Conservation (phyloP, 92 coral and sea anemone genomes). For the Porites evermanni region DNA sequence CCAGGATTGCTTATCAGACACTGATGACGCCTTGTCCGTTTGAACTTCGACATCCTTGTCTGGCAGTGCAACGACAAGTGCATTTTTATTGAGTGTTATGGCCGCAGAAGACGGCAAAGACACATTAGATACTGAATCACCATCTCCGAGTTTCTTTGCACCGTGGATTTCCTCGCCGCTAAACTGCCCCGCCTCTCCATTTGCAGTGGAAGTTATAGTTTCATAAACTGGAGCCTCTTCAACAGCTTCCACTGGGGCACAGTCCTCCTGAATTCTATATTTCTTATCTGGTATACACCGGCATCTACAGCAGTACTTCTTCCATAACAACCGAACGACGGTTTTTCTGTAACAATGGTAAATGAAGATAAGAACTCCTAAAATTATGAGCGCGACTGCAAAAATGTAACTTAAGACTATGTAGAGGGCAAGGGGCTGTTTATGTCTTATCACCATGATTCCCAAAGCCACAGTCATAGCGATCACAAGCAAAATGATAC, state of each 20-base stretch:
- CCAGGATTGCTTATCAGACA: conserved; percentile 85
- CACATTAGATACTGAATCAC: conserved; percentile 85
- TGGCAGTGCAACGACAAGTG: conserved; percentile 1
- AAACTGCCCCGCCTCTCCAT: conserved; percentile 63
- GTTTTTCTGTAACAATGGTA: conserved; percentile 83
- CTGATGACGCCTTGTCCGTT: conserved; percentile 55
- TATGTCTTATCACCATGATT: conserved; percentile 61
- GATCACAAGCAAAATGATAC: conserved; percentile 70
- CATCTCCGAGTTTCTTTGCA: conserved; percentile 64
- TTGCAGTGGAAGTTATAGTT: conserved; percentile 53
- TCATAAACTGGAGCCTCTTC: conserved; percentile 44
- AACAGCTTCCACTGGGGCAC: conserved; percentile 4
- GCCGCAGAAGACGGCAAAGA: conserved; percentile 95
- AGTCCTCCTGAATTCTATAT: conserved; percentile 49
- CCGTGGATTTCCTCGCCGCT: conserved; percentile 76
- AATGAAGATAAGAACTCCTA: conserved; percentile 77
- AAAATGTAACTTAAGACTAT: conserved; percentile 77
- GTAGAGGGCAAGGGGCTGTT: conserved; percentile 51
- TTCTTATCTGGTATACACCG: conserved; percentile 35
- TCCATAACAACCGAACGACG: conserved; percentile 58
- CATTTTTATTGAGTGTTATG: conserved; percentile 75
- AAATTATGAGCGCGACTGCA: conserved; percentile 75
- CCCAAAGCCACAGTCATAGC: conserved; percentile 70
- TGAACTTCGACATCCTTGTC: conserved; percentile 27
- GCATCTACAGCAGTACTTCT: conserved; percentile 46